A percentile compares a stretch with the other conserved stretches of the same genome.
Evolutionary conservation across 2,888 invertebrate genomes (phyloP).

Genomic region (Eupithecia insigniata): DNA sequence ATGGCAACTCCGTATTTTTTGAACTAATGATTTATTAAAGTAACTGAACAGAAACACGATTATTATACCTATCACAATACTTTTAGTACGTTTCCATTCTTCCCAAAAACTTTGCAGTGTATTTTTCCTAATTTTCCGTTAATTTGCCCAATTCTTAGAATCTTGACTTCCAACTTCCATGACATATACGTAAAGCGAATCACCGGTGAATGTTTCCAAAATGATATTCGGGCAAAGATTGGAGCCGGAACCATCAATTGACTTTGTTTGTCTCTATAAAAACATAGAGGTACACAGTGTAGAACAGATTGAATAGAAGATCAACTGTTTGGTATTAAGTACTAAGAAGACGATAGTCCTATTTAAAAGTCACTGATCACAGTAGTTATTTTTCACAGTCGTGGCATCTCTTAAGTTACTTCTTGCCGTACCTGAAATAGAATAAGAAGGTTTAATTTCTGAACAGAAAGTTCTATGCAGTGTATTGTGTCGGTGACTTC

Average conservation of each 20-base stretch:
- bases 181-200: not conserved
- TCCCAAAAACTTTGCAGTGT: not conserved
- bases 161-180: not conserved
- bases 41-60: too few relatives aligned
- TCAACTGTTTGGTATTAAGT: not conserved
- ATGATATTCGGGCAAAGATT: not conserved
- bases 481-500: not conserved
- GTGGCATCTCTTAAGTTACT: slow-evolving; percentile 8
- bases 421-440: slow-evolving; percentile 28
- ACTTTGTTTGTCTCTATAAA: not conserved
- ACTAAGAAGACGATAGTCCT: not conserved
- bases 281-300: slow-evolving; percentile 8
- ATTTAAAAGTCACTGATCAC: slow-evolving; percentile 6
- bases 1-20: not conserved
- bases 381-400: not conserved
- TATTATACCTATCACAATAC: too few relatives aligned
- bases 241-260: not conserved
- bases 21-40: not conserved
- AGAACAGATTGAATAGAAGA: not conserved
- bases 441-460: not conserved
- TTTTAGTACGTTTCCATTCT: not conserved
- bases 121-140: too few relatives aligned
- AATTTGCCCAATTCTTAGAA: not conserved
- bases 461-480: not conserved
- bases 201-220: not conserved